Evolutionary conservation across 2,888 invertebrate genomes (phyloP), one percentile per base, ranked within the genome.

Genomic region (Platycheirus rosarum): DNA sequence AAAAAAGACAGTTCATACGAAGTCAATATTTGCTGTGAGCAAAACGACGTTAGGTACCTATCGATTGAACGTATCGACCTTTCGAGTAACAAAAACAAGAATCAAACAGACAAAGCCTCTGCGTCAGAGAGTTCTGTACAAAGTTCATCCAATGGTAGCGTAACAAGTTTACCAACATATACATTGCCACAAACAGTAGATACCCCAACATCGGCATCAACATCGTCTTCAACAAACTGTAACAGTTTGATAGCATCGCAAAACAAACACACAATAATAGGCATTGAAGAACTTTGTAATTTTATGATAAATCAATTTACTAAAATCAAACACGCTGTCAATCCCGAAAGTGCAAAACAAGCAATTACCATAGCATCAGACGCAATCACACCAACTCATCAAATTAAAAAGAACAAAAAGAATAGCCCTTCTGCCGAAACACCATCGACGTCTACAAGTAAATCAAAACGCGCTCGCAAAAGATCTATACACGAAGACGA

Each of bases 271-370:
- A 85, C 77, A 8, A 75, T 86, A 13, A 18, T 78, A 18, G 85
- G 85, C 20, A 76, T 85, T 51, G 66, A 84, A 13, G 84, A 84
- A 23, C 55, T 86, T 13, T 86, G 86, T 48, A 84, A 76, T 26
- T 86, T 85, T 66, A 85, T 86, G 82, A 86, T 86, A 18, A 84
- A 85, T 42, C 84, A 86, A 55, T 86, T 86, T 44, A 79, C 85
- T 23, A 85, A 82, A 75, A 84, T 86, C 2, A 85, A 85, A 42
- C 57, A 77, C 2, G 62, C 85, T 42, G 18, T 76, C 18, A 69
- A 85, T 65, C 77, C 65, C n/a, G 75, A 70, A 44, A 62, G 44
- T 55, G 42, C 35, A 44, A 74, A 53, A 42, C 18, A 32, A 44
- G 35, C 51, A 11, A 14, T 20, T 13, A 18, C 18, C 14, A 9